phyloP scores from a whole-genome alignment of 2,113 vertebrate species.

The Pantherophis guttatus region DNA sequence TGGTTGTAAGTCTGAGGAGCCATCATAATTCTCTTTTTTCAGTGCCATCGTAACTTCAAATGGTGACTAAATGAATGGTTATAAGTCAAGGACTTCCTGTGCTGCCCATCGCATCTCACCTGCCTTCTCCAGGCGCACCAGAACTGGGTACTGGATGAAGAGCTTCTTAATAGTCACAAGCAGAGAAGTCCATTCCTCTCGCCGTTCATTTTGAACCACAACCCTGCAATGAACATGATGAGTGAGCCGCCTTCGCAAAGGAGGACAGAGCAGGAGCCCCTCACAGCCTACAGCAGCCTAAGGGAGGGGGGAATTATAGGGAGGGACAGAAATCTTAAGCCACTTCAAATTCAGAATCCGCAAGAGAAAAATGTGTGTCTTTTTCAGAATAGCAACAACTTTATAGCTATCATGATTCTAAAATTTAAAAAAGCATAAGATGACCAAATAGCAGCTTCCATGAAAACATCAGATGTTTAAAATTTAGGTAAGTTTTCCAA shows the following conservation, averaged over 20 bases:
- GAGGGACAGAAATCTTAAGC: not conserved
- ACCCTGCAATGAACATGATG: constrained; percentile 73
- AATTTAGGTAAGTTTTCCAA: not conserved
- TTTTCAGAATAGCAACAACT: not conserved
- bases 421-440: not conserved
- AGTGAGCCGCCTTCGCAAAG: not conserved
- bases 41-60: not conserved
- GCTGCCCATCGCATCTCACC: constrained; percentile 53
- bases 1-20: not conserved
- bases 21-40: not conserved
- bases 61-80: not conserved
- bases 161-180: constrained; percentile 97
- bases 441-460: not conserved
- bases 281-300: not conserved
- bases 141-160: constrained; percentile 94
- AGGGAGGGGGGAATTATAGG: not conserved
- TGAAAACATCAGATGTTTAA: not conserved
- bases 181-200: constrained; percentile 94
- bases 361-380: not conserved
- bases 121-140: constrained; percentile 91
- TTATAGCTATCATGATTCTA: not conserved
- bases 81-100: too few relatives aligned
- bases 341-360: not conserved
- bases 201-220: constrained; percentile 94
- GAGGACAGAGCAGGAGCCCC: not conserved